Evolutionary conservation across 2,797 vertebrate genomes (phyloP), one percentile per base, ranked within the genome.

Genomic region (Margarornis squamiger): DNA sequence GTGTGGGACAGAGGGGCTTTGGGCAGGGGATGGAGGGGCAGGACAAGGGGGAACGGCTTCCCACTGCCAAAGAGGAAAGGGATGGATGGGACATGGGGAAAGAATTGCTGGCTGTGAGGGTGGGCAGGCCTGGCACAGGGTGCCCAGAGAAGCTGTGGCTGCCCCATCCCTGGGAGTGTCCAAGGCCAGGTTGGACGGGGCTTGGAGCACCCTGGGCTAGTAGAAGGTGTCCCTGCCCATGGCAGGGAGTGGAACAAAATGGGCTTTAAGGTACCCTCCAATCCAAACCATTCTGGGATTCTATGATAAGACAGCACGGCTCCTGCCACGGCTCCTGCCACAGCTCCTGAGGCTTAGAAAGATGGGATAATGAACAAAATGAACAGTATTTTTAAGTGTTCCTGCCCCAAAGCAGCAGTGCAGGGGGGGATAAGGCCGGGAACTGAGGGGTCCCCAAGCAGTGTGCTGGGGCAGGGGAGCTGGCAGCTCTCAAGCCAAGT

Each of bases 381-480:
- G 12, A 5, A 17, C 1, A 2, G 15, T 19, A 3, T 9, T 22
- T 34, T n/a, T 22, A 1, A 34, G 62, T 0, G 11, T 3, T 59
- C 22, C 49, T 21, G 9, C 22, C 39, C 51, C 36, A 8, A 8
- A 29, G 39, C 18, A 16, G 38, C 18, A 2, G 52, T 3, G 38
- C 48, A 1, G 41, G 3, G 30, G 7, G 29, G 24, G 45, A 7
- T 1, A 43, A 48, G 8, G 14, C 5, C 4, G 14, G 4, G 4
- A 10, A 1, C 5, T 7, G 4, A 22, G 41, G 45, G 61, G 1
- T 20, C 4, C 54, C 38, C n/a, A 2, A 14, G 54, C 12, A 5
- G 14, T 16, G n/a, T 3, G 48, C 22, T 21, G 9, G 16, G 30
- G 3, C 5, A 38, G 7, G 20, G 3, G 7, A 20, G 46, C 29